Base-by-base conservation (phyloP, 1,140 invertebrate genomes). In the Agrilus planipennis region DNA sequence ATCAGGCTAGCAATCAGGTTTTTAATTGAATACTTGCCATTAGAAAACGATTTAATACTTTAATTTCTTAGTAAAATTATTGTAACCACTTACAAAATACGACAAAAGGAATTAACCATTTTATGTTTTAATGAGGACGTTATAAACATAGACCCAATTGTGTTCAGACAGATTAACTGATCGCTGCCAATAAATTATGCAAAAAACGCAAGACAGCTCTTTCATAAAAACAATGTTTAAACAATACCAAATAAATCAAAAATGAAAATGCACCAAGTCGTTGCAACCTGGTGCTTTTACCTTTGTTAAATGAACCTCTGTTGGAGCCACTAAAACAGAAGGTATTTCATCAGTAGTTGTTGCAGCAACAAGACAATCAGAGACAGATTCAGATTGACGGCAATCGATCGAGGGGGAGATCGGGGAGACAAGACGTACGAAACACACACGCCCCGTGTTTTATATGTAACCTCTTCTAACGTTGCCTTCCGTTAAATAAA, bases 261-360 rank as follows among this genome's bases (percentile, higher is more conserved):
- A 50, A 49, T 46, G 17, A 57, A 55, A 59, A 55, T 47, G 57
- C 53, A 54, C 54, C 53, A 45, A 38, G 42, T 46, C 46, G 25
- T 37, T 46, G 17, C 25, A 46, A 53, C 41, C 41, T 41, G 52
- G 55, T 53, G 53, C 55, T 55, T 55, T 59, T 59, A 59, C 57
- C 57, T 59, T 59, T 59, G 47, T 56, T 56, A 56, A 49, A 59
- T 57, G 55, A 54, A 55, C 57, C 57, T 49, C 57, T 57, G 50
- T 54, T 52, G 45, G 55, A 54, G 52, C 57, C 55, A 52, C 57
- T 59, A 57, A 59, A 59, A 59, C 55, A 59, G 57, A 59, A 59
- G 54, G 55, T 36, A 51, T 47, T 52, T 41, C 44, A 47, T 55
- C 57, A 52, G 53, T 52, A n/a, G n/a, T n/a, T 51, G 54, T 47